A percentile compares a stretch with the other conserved stretches of the same genome.
Conservation (phyloP, 2,113 vertebrate genomes). For the Peromyscus maniculatus region DNA sequence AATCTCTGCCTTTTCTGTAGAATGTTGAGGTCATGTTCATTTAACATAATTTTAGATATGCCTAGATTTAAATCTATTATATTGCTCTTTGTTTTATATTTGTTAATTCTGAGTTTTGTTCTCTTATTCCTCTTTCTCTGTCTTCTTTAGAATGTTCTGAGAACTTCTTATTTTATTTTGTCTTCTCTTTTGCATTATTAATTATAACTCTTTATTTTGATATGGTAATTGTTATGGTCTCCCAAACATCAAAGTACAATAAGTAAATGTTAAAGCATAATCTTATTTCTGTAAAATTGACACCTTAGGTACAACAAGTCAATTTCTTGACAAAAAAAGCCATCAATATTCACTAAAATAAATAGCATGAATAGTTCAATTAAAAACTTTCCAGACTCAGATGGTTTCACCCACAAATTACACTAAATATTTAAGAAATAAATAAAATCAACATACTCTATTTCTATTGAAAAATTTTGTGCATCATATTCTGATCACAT, state of each 20-base stretch:
- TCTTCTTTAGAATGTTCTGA: neutral
- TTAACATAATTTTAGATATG: constrained; percentile 45
- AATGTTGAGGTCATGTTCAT: constrained; percentile 1
- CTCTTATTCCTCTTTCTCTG: neutral
- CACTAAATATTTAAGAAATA: constrained; percentile 45
- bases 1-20: constrained; percentile 42
- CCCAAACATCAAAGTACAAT: neutral
- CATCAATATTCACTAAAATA: constrained; percentile 19
- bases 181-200: constrained; percentile 9
- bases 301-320: neutral
- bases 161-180: constrained; percentile 20
- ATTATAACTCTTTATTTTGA: constrained; percentile 46
- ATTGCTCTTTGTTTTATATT: constrained; percentile 55
- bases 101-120: constrained; percentile 53
- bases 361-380: neutral
- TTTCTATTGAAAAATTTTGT: neutral
- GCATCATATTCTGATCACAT: neutral
- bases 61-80: constrained; percentile 40
- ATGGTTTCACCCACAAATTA: constrained; percentile 41
- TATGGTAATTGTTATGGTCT: neutral
- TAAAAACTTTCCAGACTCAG: neutral
- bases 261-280: constrained; percentile 29
- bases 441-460: neutral
- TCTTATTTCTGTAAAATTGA: neutral
- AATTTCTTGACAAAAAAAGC: constrained; percentile 30